Conservation (phyloP, 2,888 invertebrate genomes). For the Apoda limacodes region DNA sequence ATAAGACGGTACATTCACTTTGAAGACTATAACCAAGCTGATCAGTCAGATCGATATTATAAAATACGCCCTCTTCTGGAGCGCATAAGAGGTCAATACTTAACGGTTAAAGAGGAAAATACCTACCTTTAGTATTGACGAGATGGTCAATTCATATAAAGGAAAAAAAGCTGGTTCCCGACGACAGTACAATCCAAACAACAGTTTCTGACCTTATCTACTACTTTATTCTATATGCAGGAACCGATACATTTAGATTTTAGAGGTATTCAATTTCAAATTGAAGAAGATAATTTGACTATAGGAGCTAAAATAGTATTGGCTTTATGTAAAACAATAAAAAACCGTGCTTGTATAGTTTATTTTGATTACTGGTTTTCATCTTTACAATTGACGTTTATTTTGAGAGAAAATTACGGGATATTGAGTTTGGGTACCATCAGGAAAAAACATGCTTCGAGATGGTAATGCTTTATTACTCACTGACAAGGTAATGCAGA, state of each 20-base stretch:
- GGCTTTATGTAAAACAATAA: too few species aligned
- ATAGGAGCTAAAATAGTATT: too few species aligned
- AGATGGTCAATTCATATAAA: conserved; percentile 26
- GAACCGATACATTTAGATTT: conserved; percentile 28
- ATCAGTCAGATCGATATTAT: conserved; percentile 11
- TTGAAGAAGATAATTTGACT: too few species aligned
- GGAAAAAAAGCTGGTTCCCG: conserved; percentile 22
- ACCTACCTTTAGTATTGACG: conserved; percentile 21
- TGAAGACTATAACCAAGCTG: conserved; percentile 11
- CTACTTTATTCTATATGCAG: conserved; percentile 28
- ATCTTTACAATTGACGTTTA: too few species aligned
- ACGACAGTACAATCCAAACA: conserved; percentile 20
- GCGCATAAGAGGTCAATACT: conserved; percentile 9
- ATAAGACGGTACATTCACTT: conserved; percentile 14
- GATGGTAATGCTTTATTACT: too few species aligned
- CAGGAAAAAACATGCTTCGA: too few species aligned
- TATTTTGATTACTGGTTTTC: too few species aligned
- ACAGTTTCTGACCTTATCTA: conserved; percentile 27
- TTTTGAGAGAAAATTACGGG: too few species aligned
- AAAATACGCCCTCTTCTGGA: conserved; percentile 16
- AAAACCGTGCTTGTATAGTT: too few species aligned
- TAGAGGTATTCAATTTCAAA: too few species aligned
- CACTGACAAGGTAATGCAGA: too few species aligned
- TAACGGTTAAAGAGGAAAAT: conserved; percentile 16
- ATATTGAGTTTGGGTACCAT: too few species aligned